Evolutionary conservation across 2,113 vertebrate species (phyloP).

Genomic region (Spea multiplicata): DNA sequence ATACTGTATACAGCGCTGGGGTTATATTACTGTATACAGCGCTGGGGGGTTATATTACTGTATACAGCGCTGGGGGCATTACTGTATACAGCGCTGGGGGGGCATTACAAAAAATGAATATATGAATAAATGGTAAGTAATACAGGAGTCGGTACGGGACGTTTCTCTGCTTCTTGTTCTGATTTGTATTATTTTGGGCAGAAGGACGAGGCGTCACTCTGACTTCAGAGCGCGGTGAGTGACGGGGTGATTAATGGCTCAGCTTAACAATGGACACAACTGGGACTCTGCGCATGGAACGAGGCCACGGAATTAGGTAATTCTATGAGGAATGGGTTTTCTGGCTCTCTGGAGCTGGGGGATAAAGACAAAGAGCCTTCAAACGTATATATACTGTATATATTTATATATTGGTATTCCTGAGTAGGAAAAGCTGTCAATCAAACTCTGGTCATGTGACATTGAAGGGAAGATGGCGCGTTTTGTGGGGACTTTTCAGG

Average conservation of each 20-base stretch:
- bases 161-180: neutral
- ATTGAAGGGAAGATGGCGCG: too few relatives aligned
- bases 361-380: neutral
- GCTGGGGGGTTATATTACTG: too few relatives aligned
- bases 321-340: conserved; percentile 5
- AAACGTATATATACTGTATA: neutral
- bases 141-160: neutral
- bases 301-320: neutral
- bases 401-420: neutral
- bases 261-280: neutral
- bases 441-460: neutral
- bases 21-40: too few relatives aligned
- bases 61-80: too few relatives aligned
- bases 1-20: too few relatives aligned
- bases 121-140: neutral
- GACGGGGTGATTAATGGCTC: conserved; percentile 10
- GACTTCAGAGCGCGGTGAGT: neutral
- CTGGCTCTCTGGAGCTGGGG: neutral
- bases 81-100: too few relatives aligned
- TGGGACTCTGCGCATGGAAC: neutral
- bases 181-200: neutral
- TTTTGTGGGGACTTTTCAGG: too few relatives aligned
- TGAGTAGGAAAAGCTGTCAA: neutral
- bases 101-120: neutral
- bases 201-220: neutral